Conservation (phyloP, 2,888 invertebrate genomes). For the Campaea margaritaria region DNA sequence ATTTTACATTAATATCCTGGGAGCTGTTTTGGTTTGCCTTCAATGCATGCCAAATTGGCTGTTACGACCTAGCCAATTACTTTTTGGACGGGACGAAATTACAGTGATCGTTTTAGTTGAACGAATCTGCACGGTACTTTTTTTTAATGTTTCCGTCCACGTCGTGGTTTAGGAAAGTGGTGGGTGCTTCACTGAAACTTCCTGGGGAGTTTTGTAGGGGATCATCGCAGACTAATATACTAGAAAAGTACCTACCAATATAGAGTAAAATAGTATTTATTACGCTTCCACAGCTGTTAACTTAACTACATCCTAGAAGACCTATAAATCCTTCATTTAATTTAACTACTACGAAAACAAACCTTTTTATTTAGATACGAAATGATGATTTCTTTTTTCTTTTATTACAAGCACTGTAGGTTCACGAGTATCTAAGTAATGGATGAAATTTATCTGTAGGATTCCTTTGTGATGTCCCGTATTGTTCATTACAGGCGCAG, state of each 20-base stretch:
- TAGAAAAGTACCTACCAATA: too few relatives aligned
- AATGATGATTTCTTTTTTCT: too few relatives aligned
- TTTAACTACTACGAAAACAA: too few relatives aligned
- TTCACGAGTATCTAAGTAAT: not conserved
- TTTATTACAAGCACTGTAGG: too few relatives aligned
- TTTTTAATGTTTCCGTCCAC: not conserved
- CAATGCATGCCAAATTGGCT: slow-evolving; percentile 27
- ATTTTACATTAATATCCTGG: slow-evolving; percentile 59
- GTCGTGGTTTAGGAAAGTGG: too few relatives aligned
- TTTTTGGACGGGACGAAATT: slow-evolving; percentile 7
- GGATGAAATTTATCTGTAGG: slow-evolving; percentile 14
- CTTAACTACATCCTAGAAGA: not conserved
- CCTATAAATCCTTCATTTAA: not conserved
- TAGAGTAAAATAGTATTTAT: too few relatives aligned
- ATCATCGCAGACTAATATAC: too few relatives aligned
- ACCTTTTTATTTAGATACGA: too few relatives aligned
- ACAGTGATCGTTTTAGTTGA: not conserved
- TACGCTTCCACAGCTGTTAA: too few relatives aligned
- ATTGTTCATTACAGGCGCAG: slow-evolving; percentile 17
- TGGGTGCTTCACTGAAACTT: too few relatives aligned
- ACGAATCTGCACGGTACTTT: not conserved
- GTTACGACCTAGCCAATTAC: slow-evolving; percentile 17
- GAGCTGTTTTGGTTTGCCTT: slow-evolving; percentile 24
- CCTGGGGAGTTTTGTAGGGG: too few relatives aligned
- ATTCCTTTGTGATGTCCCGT: slow-evolving; percentile 10